Evolutionary conservation across 2,888 invertebrate species (phyloP), one percentile per base, ranked within the genome.

Genomic region (Mimas tiliae): DNA sequence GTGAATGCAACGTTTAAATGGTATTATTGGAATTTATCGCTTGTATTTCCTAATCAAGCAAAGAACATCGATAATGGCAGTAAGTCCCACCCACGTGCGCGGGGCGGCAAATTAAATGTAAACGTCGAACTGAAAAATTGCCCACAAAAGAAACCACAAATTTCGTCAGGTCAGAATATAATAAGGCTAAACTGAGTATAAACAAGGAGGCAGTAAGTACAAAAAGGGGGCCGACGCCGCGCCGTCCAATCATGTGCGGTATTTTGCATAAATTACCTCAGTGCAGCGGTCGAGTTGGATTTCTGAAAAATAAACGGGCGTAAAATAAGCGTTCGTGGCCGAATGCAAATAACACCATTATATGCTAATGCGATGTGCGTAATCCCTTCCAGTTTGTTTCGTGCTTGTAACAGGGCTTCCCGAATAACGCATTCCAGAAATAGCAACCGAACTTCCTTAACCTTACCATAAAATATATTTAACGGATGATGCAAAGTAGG

Each of bases 281-380:
- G 72, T 83, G 86, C 85, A 86, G 81, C 81, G 74, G 87, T 84
- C 84, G 82, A 83, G 85, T 84, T 81, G 85, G 82, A 83, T 87
- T 90, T 88, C 81, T 84, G 86, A 89, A 90, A 91, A 93, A 90
- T 88, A 87, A 88, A 83, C 86, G 78, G 84, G 80, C 84, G 87
- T 86, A 85, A 88, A 90, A 88, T 87, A 87, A 86, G 81, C 85
- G 82, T 76, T 82, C 78, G 83, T 78, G 83, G 81, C 72, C 83
- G 83, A 89, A 93, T 91, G 90, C 88, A 89, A 92, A 91, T 90
- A 90, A 84, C 88, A 81, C 90, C 82, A 91, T 93, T 91, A 90
- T 91, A 93, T 91, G 91, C 80, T 90, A 91, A 93, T 91, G 80
- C 78, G 80, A 84, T 80, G 84, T 88, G 90, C 87, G 91, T 91